Evolutionary conservation across 2,113 vertebrate genomes (phyloP), one percentile per base, ranked within the genome.

Genomic region (Symphodus melops): DNA sequence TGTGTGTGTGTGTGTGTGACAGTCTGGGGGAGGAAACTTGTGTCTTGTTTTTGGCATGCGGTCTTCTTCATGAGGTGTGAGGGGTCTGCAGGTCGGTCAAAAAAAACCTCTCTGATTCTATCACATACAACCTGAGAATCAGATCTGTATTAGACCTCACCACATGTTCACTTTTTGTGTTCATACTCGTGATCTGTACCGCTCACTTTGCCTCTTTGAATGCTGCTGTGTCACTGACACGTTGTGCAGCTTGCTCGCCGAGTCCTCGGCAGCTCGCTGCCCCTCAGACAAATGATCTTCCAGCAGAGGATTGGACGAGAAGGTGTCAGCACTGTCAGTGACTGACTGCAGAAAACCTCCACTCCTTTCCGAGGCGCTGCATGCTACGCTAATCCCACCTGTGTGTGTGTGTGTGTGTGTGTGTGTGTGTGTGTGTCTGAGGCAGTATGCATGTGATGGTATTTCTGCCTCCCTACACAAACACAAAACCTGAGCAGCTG

Each of bases 241-340:
- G 55, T 54, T 60, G 6, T 41, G 23, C 46, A 46, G 72, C 75
- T 80, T 67, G 52, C 36, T 53, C 11, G 25, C 44, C 2, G 52
- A 39, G 66, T 68, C 58, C 55, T 65, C 28, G 19, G 51, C 76
- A 63, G 63, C 78, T 72, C 25, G 0, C 81, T 69, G 78, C 64
- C 60, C 70, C 75, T 78, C 70, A 71, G 84, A 83, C 67, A 68
- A 78, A 72, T 82, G 58, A 82, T 81, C 46, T 80, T 80, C 67
- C 72, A 76, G 53, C 60, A 63, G 61, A 85, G 60, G 77, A 74
- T 68, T 78, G 79, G 37, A 69, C 81, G 67, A 77, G 72, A 67
- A 80, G 80, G 85, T 83, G 82, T 89, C 89, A 88, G 84, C 82
- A 84, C 61, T 69, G 87, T 83, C 78, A 87, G 84, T 88, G 83